Evolutionary conservation across 2,113 vertebrate genomes (phyloP).

Genomic region (Scopus umbretta): DNA sequence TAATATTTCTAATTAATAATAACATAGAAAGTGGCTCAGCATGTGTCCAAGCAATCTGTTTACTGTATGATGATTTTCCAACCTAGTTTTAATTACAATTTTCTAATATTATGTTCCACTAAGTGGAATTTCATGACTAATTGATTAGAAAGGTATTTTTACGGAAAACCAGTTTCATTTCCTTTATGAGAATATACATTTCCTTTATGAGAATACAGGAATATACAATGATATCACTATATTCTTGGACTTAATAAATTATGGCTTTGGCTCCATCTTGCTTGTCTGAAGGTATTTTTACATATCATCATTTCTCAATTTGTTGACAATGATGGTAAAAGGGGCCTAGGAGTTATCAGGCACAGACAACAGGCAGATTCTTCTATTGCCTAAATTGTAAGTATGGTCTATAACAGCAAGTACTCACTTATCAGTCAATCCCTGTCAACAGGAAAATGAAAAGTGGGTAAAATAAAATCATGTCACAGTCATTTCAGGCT

Average conservation of each 20-base stretch:
- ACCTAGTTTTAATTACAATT: background rate
- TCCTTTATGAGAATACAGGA: background rate
- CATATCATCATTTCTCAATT: background rate
- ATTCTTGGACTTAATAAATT: background rate
- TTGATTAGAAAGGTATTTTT: background rate
- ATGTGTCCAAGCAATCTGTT: background rate
- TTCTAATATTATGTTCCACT: background rate
- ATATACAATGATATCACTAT: background rate
- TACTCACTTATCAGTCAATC: background rate
- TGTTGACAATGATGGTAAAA: background rate
- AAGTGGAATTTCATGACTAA: background rate
- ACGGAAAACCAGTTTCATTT: background rate
- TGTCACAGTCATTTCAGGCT: background rate
- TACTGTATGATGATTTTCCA: background rate
- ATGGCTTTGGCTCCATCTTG: background rate
- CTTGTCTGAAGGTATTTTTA: background rate
- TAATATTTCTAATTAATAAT: background rate
- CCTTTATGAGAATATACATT: background rate
- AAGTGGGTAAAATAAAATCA: background rate
- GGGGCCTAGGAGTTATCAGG: background rate
- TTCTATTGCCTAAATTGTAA: background rate
- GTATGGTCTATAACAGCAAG: background rate
- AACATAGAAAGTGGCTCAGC: background rate
- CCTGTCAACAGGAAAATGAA: constrained; percentile 9
- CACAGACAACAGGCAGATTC: background rate